Evolutionary conservation across 2,113 vertebrate species (phyloP), one percentile per base, ranked within the genome.

Genomic region (Planiliza haematocheilus): DNA sequence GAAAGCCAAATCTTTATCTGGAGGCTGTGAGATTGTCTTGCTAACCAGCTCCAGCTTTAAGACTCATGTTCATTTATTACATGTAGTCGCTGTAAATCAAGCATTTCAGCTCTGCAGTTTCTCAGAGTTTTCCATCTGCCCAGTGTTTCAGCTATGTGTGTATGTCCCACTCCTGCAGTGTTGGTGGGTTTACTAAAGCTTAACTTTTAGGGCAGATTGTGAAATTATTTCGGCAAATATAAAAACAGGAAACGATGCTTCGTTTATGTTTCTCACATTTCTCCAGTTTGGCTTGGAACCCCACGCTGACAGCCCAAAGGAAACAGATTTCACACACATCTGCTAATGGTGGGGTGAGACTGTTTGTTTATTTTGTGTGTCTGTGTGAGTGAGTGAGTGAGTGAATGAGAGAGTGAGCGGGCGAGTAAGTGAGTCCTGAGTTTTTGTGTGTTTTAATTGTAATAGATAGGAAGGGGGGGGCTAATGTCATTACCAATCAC

Each of bases 31-130:
- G 84, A 84, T 82, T 74, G 73, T 74, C 77, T 76, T 67, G 75
- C 81, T 83, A 91, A 88, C 78, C 82, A 86, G 73, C 70, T 86
- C 88, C 89, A 91, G 84, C 84, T 87, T 85, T 45, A 60, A 75
- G 68, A 76, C 78, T 68, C 63, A 10, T 86, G 75, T 83, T 87
- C 75, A 88, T 89, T 88, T 91, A 88, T 84, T 86, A 77, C 78
- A 79, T 85, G 55, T 76, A 72, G 81, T 77, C 77, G 12, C 48
- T 50, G 58, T 90, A 89, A 88, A 92, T 86, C 86, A 91, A 61
- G 64, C 65, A 30, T 67, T 60, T 36, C 71, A 9, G 55, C 64
- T 72, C 65, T 80, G 51, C 53, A 72, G 55, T 75, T 71, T 81
- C 77, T 81, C 77, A 67, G 69, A 71, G 59, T 79, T 89, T 86